These are phyloP conservation scores for Phrynosoma platyrhinos DNA, from an alignment of 2,113 vertebrate species.

Conservation along the genomic window DNA sequence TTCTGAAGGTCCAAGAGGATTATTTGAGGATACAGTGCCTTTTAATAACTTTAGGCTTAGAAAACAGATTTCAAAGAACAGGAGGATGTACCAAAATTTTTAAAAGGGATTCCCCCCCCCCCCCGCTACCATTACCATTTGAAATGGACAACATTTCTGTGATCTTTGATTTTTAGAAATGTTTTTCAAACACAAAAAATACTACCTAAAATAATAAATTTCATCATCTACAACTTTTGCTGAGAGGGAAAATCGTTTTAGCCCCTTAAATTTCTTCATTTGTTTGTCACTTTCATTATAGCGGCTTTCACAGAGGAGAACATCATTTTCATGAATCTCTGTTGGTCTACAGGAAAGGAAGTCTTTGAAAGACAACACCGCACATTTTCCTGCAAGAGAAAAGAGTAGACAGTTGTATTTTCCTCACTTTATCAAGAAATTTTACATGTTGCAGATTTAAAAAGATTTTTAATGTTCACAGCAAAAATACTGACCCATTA, in stretches of 20 bases:
- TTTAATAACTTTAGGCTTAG: background rate
- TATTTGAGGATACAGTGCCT: background rate
- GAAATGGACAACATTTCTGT: background rate
- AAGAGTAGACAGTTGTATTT: slow-evolving; percentile 48
- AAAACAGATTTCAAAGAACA: background rate
- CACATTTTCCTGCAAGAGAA: slow-evolving; percentile 89
- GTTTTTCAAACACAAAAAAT: slow-evolving; percentile 16
- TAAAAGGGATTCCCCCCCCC: too few relatives aligned
- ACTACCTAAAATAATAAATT: slow-evolving; percentile 96
- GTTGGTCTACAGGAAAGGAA: slow-evolving; percentile 96
- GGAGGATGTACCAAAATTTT: too few relatives aligned
- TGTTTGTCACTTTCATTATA: slow-evolving; percentile 98
- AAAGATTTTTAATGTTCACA: background rate
- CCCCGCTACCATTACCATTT: background rate
- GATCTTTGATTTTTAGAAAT: background rate
- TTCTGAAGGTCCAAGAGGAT: background rate
- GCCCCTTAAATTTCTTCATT: slow-evolving; percentile 98
- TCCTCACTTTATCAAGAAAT: background rate
- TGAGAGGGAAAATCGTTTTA: slow-evolving; percentile 96
- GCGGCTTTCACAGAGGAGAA: slow-evolving; percentile 97
- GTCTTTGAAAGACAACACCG: slow-evolving; percentile 96
- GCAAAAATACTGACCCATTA: background rate
- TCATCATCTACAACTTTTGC: slow-evolving; percentile 98
- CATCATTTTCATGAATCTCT: slow-evolving; percentile 93
- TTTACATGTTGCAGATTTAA: background rate